Evolutionary conservation across 2,888 invertebrate species (phyloP), one percentile per base, ranked within the genome.

Genomic region (Plebejus melissa): DNA sequence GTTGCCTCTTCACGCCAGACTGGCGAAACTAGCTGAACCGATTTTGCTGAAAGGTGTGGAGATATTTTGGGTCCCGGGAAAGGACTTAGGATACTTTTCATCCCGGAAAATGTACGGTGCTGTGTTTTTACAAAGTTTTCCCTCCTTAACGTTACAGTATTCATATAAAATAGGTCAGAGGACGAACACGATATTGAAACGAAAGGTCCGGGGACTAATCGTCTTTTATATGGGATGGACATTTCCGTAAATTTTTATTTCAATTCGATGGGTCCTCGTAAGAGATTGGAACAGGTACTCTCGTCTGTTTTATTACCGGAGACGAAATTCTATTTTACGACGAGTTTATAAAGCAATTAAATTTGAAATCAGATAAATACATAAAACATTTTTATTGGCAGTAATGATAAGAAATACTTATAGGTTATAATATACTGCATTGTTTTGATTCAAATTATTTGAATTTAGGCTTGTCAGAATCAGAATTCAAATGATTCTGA

Each of bases 261-360:
- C 65, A 36, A 36, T 65, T 36, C 65, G 13, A 36, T 65, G 32
- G 65, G 65, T 32, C 65, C 58, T 36, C 3, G 4, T n/a, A 70
- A 41, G 41, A 71, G 46, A 41, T 70, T 70, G 70, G 22, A 28
- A n/a, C 22, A 46, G 46, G 22, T 46, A 71, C 28, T 71, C 46
- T 41, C 70, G 28, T 22, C 41, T 70, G 4, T 71, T 41, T 71
- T 71, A 71, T 71, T 41, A 28, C 71, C 22, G 7, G 22, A 70
- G 22, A 71, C 11, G 46, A 28, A 46, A 71, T 11, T 41, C 22
- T 32, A 69, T 69, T 71, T 22, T 46, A 71, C 41, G 46, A 46
- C 11, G 4, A 50, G 38, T 22, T 70, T 22, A n/a, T 11, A 41
- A 46, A 71, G 41, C 46, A 41, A 41, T 41, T 22, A 41, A 70